A percentile compares a stretch with the other conserved stretches of the same genome.
phyloP scores from a whole-genome alignment of 2,888 invertebrate species.

The Nomada fabriciana region DNA sequence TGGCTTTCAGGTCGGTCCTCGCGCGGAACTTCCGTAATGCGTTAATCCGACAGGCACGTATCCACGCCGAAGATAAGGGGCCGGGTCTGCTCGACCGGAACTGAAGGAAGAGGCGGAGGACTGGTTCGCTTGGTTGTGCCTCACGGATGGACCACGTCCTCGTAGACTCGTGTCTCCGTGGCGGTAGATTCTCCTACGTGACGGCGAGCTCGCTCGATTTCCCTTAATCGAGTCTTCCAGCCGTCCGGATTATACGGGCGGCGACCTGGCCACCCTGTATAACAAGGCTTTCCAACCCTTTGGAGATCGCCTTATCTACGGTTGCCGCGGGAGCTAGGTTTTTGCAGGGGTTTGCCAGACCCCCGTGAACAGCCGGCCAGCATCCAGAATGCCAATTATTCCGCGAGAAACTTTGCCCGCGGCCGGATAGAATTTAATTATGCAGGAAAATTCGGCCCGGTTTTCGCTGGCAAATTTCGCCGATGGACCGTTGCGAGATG shows the following conservation, averaged over 20 bases:
- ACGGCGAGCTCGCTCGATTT: conserved; percentile 67
- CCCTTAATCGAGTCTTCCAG: conserved; percentile 59
- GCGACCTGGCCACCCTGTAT: conserved; percentile 9
- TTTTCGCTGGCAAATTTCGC: conserved; percentile 5
- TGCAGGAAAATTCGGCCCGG: conserved; percentile 23
- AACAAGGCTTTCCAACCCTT: conserved; percentile 20
- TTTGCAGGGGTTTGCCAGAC: conserved; percentile 9
- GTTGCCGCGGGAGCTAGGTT: not conserved
- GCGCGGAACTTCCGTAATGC: conserved; percentile 82
- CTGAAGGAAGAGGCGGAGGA: conserved; percentile 3
- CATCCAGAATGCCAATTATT: conserved; percentile 54
- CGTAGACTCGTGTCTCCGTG: conserved; percentile 39
- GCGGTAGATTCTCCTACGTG: conserved; percentile 61
- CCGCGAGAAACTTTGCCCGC: conserved; percentile 34
- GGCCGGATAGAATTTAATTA: conserved; percentile 51
- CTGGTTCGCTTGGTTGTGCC: conserved; percentile 13
- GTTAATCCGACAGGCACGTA: conserved; percentile 81
- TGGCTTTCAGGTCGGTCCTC: conserved; percentile 77
- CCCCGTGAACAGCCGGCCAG: conserved; percentile 25
- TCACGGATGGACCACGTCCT: conserved; percentile 35
- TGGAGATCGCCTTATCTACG: conserved; percentile 30
- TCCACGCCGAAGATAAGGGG: conserved; percentile 76
- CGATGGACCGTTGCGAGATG: not conserved
- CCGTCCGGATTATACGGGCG: conserved; percentile 43
- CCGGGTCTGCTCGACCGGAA: conserved; percentile 59